These are phyloP conservation scores for Ictidomys tridecemlineatus DNA, from an alignment of 2,113 vertebrate genomes.

Conservation along the genomic window DNA sequence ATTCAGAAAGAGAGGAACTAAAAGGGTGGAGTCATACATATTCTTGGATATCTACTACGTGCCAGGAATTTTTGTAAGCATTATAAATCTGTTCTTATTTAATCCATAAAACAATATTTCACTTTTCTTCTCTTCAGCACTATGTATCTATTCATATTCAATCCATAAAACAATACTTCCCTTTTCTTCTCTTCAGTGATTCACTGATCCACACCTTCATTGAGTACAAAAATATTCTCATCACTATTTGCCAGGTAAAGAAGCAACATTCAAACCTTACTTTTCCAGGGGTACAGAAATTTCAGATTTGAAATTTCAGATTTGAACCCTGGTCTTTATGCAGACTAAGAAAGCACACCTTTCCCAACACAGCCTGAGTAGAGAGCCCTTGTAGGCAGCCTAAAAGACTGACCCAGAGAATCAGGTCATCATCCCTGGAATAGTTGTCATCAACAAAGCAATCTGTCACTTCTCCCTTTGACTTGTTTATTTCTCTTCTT, in stretches of 20 bases:
- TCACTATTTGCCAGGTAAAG: not conserved
- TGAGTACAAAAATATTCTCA: not conserved
- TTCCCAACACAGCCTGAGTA: not conserved
- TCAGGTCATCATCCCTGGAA: not conserved
- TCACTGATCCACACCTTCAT: not conserved
- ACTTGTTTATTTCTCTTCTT: not conserved
- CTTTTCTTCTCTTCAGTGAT: not conserved
- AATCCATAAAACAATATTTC: slow-evolving; percentile 11
- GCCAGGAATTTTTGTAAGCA: not conserved
- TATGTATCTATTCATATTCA: not conserved
- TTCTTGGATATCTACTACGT: not conserved
- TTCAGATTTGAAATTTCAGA: not conserved
- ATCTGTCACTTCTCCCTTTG: not conserved
- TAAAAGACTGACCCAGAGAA: not conserved
- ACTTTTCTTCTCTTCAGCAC: not conserved
- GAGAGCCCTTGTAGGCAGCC: not conserved
- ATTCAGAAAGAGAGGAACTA: not conserved
- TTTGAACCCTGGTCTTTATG: not conserved
- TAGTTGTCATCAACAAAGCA: not conserved
- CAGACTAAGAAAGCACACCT: not conserved
- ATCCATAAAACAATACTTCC: not conserved
- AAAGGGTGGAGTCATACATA: not conserved
- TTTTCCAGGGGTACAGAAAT: not conserved
- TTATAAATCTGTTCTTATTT: not conserved
- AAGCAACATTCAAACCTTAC: not conserved